Evolutionary conservation across 2,797 vertebrate genomes (phyloP).

Genomic region (Macropodus opercularis): DNA sequence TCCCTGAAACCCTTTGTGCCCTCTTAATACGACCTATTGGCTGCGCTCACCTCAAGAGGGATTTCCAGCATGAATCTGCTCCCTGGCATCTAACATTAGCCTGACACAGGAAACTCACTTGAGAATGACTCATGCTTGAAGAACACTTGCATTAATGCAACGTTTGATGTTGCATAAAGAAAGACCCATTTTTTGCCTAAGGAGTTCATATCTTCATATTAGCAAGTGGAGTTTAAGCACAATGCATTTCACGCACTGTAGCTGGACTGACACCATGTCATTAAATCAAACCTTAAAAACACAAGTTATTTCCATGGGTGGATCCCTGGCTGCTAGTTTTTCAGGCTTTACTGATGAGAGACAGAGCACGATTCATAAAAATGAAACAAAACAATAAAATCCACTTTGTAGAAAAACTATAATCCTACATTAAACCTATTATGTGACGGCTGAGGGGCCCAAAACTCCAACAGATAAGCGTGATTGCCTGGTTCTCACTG

Average conservation of each 20-base stretch:
- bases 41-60: slow-evolving; percentile 45
- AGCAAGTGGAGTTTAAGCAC: slow-evolving; percentile 36
- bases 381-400: slow-evolving; percentile 36
- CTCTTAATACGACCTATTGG: slow-evolving; percentile 53
- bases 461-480: slow-evolving; percentile 24
- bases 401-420: slow-evolving; percentile 6
- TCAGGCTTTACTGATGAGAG: slow-evolving; percentile 45
- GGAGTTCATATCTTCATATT: slow-evolving; percentile 48
- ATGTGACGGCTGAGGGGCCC: slow-evolving; percentile 46
- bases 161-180: slow-evolving; percentile 32
- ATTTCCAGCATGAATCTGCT: slow-evolving; percentile 52
- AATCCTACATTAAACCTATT: slow-evolving; percentile 40
- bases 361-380: slow-evolving; percentile 32
- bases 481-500: slow-evolving; percentile 37
- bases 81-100: slow-evolving; percentile 45
- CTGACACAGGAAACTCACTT: slow-evolving; percentile 36
- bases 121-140: slow-evolving; percentile 49
- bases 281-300: slow-evolving; percentile 52
- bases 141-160: slow-evolving; percentile 44
- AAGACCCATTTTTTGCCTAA: slow-evolving; percentile 50
- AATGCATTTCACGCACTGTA: slow-evolving; percentile 47
- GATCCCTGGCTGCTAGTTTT: slow-evolving; percentile 35
- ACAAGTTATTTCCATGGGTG: slow-evolving; percentile 44
- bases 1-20: slow-evolving; percentile 41
- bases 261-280: slow-evolving; percentile 36